phyloP scores from a whole-genome alignment of 23 tunicate species.

The Styela clava region DNA sequence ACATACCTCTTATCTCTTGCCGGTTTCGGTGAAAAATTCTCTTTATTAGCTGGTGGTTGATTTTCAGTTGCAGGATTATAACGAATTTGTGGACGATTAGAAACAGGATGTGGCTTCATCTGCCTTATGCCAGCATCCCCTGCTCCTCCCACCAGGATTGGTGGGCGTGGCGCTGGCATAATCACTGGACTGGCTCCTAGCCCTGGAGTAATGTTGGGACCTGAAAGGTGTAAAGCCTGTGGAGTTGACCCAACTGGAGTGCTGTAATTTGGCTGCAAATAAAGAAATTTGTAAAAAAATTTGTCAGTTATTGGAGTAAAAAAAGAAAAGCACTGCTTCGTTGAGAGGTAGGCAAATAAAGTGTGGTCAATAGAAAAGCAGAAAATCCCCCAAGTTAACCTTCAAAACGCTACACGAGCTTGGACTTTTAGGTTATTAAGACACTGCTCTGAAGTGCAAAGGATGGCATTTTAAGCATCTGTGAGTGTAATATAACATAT shows the following conservation, averaged over 20 bases:
- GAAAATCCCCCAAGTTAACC: no score
- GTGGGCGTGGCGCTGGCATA: slow-evolving; percentile 9
- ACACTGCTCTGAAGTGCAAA: no score
- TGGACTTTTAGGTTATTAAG: no score
- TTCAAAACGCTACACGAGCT: no score
- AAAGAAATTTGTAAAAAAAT: background rate
- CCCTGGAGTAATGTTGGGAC: slow-evolving; percentile 41
- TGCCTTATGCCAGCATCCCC: slow-evolving; percentile 26
- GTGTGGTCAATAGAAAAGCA: no score
- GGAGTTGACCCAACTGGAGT: slow-evolving; percentile 82
- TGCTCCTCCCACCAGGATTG: slow-evolving; percentile 9
- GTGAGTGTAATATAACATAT: no score
- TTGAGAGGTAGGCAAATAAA: no score
- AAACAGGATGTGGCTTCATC: background rate
- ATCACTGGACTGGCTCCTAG: slow-evolving; percentile 60
- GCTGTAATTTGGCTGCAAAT: slow-evolving; percentile 80
- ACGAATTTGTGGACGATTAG: slow-evolving; percentile 11
- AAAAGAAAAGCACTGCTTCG: no score
- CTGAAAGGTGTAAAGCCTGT: slow-evolving; percentile 55
- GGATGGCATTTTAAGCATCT: no score
- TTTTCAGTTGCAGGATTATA: slow-evolving; percentile 11
- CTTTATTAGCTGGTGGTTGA: slow-evolving; percentile 25
- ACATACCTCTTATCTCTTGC: slow-evolving; percentile 2
- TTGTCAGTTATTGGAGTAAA: background rate
- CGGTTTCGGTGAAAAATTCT: slow-evolving; percentile 19